Evolutionary conservation across 2,888 invertebrate species (phyloP).

Genomic region (Drosophila flavopinicola): DNA sequence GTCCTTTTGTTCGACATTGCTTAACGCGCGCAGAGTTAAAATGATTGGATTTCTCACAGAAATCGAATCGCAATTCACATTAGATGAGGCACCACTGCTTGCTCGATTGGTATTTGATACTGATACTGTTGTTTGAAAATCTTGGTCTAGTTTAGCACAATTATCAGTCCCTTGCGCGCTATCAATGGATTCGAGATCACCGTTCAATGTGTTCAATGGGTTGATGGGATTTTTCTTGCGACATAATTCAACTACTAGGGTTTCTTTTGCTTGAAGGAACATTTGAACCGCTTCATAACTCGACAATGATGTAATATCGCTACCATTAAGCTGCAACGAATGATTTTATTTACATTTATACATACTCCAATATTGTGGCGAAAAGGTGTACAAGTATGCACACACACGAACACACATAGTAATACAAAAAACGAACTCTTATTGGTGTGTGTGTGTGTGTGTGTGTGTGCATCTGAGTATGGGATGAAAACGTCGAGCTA

Average conservation of each 20-base stretch:
- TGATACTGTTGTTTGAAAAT: too few relatives aligned
- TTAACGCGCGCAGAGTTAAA: constrained; percentile 45
- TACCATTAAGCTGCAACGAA: constrained; percentile 86
- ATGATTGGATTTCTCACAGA: constrained; percentile 43
- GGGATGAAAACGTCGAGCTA: too few relatives aligned
- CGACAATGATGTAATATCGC: constrained; percentile 87
- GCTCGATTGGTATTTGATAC: too few relatives aligned
- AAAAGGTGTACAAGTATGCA: not conserved
- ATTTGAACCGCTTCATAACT: constrained; percentile 87
- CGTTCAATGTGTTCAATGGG: too few relatives aligned
- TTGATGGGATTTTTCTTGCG: constrained; percentile 79
- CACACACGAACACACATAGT: not conserved
- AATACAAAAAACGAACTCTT: too few relatives aligned
- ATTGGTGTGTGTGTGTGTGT: too few relatives aligned
- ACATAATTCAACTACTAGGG: constrained; percentile 87
- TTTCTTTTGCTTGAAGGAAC: constrained; percentile 87
- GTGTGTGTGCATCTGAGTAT: not conserved
- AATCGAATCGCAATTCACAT: constrained; percentile 3
- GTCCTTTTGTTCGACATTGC: constrained; percentile 1
- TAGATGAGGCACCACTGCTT: constrained; percentile 30
- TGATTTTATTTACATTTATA: not conserved
- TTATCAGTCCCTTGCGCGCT: too few relatives aligned
- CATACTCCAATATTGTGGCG: not conserved
- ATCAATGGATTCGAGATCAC: too few relatives aligned
- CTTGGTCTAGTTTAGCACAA: too few relatives aligned